Base-by-base conservation (phyloP, 2,888 invertebrate genomes). In the Serripes groenlandicus region DNA sequence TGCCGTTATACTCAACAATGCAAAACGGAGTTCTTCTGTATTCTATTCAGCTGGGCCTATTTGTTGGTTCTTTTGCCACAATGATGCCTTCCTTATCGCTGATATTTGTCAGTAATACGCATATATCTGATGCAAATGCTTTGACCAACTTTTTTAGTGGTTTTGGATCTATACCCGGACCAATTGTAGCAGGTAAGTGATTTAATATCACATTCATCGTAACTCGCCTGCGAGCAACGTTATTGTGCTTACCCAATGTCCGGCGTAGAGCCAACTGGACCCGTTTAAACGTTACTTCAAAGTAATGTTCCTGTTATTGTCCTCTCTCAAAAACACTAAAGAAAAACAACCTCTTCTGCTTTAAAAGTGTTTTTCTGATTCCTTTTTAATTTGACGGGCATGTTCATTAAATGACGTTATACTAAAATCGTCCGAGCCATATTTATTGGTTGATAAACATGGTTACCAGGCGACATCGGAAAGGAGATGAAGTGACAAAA, bases 11-110 rank as follows among this genome's bases (percentile, higher is more conserved):
- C 60, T 75, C 81, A 18, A 58, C 56, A 1, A 9, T 66, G 11
- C 34, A 34, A 23, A 34, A 56, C 15, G 83, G 78, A 3, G 35
- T 35, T 3, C 75, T 75, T 30, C 42, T 78, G 15, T 86, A 83
- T 32, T 54, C 83, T 15, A 56, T 81, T 1, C 72, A 81, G 34
- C 56, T 88, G 7, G 88, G 88, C 23, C 15, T 88, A 11, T 83
- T 78, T 60, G 76, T 77, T 35, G 86, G 85, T 11, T 78, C 71
- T 49, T 80, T 83, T 32, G 85, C 79, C 35, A 54, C 81, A 1
- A 75, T 88, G 68, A 78, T 86, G 78, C 83, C 79, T n/a, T 79
- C 86, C 4, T 28, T 88, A 21, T 78, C 86, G 0, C 60, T 86
- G 4, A 73, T 74, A 23, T 80, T 85, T 66, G 83, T 86, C 5